Percentiles rank a stretch among this genome's conserved stretches.
These are phyloP conservation scores for Plemyria rubiginata DNA, from an alignment of 2,888 invertebrate species.

Conservation along the genomic window DNA sequence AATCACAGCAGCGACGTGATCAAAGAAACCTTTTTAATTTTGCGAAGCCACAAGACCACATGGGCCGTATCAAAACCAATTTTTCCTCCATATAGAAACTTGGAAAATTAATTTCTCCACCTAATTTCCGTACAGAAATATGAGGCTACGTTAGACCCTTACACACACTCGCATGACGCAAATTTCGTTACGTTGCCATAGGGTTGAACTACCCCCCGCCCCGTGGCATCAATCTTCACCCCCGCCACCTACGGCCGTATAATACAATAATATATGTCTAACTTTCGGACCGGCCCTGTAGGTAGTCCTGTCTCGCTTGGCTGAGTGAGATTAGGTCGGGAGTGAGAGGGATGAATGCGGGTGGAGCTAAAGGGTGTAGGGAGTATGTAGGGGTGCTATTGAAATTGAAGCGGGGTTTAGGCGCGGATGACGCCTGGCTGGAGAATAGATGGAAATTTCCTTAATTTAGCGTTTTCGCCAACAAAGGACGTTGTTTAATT, in stretches of 20 bases:
- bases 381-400: slow-evolving; percentile 83
- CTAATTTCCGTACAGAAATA: slow-evolving; percentile 81
- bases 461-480: slow-evolving; percentile 85
- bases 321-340: slow-evolving; percentile 42
- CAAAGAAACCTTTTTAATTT: slow-evolving; percentile 72
- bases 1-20: slow-evolving; percentile 39
- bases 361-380: slow-evolving; percentile 84
- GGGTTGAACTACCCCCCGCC: slow-evolving; percentile 80
- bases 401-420: slow-evolving; percentile 85
- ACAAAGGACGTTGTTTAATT: slow-evolving; percentile 84
- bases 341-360: slow-evolving; percentile 55
- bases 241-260: slow-evolving; percentile 83
- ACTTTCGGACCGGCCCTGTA: slow-evolving; percentile 84
- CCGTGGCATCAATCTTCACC: slow-evolving; percentile 82
- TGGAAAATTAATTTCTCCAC: slow-evolving; percentile 73
- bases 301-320: slow-evolving; percentile 64
- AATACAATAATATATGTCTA: slow-evolving; percentile 85
- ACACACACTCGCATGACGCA: slow-evolving; percentile 73
- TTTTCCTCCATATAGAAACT: slow-evolving; percentile 76
- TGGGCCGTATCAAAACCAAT: slow-evolving; percentile 58
- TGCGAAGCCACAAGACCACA: slow-evolving; percentile 53
- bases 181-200: slow-evolving; percentile 81
- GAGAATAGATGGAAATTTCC: slow-evolving; percentile 85
- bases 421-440: slow-evolving; percentile 84
- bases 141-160: slow-evolving; percentile 63